These are phyloP conservation scores for Nebria salina DNA, from an alignment of 2,888 invertebrate species.

Conservation along the genomic window DNA sequence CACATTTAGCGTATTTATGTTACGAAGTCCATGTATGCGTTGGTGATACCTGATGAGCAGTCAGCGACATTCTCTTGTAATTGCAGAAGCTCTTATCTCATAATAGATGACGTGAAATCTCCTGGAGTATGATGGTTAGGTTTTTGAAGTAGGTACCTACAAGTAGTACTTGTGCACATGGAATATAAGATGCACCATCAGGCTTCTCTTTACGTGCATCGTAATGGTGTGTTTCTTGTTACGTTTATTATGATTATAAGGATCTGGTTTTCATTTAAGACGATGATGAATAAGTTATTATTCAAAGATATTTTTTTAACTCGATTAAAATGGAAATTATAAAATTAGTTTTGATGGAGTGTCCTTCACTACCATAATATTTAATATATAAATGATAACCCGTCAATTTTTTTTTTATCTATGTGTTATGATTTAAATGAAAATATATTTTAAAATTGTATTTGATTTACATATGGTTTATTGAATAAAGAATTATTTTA, in stretches of 20 bases:
- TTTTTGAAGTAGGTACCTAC: background rate
- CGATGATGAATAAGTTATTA: background rate
- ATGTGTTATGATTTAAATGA: too few relatives aligned
- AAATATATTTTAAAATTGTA: too few relatives aligned
- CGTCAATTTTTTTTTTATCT: too few relatives aligned
- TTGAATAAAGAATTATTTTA: too few relatives aligned
- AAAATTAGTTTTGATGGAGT: background rate
- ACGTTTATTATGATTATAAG: background rate
- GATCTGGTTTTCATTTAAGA: background rate
- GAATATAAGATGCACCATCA: background rate
- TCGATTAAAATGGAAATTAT: constrained; percentile 1
- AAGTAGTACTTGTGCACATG: background rate
- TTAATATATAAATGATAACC: too few relatives aligned
- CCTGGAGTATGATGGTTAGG: background rate
- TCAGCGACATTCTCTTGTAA: constrained; percentile 12
- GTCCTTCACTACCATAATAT: background rate
- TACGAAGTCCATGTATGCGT: background rate
- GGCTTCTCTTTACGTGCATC: background rate
- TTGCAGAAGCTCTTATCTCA: constrained; percentile 3
- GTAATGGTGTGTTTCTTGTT: background rate
- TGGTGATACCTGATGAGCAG: constrained; percentile 3
- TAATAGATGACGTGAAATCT: background rate
- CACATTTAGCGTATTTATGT: background rate
- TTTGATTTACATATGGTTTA: too few relatives aligned
- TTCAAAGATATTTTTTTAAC: background rate